Evolutionary conservation across 2,888 invertebrate genomes (phyloP).

Genomic region (Caenorhabditis sp.): DNA sequence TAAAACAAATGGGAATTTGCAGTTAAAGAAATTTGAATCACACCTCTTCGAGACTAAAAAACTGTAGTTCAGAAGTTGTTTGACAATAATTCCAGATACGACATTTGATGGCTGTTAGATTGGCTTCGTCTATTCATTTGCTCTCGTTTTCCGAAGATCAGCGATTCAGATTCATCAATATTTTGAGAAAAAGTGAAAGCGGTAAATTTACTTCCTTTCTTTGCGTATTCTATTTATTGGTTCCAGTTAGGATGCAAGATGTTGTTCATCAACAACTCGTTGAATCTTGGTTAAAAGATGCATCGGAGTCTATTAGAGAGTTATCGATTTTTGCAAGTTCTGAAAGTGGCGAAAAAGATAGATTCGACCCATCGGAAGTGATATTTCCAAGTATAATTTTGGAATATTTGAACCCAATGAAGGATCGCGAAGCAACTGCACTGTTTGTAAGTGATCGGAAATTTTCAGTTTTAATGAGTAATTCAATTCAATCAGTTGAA

Average conservation of each 20-base stretch:
- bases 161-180: constrained; percentile 25
- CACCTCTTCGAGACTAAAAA: too few relatives aligned
- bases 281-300: constrained; percentile 25
- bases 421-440: constrained; percentile 14
- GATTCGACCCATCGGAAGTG: neutral
- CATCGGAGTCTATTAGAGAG: neutral
- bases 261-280: constrained; percentile 28
- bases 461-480: neutral
- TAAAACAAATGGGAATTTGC: too few relatives aligned
- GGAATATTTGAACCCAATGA: constrained; percentile 21
- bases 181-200: constrained; percentile 22
- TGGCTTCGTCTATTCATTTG: constrained; percentile 24
- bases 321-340: neutral
- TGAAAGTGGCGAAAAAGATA: neutral
- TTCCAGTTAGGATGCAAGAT: constrained; percentile 24
- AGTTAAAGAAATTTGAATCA: too few relatives aligned
- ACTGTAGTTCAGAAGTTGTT: too few relatives aligned
- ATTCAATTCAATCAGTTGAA: constrained; percentile 23
- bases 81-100: constrained; percentile 3
- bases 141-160: constrained; percentile 22
- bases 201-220: constrained; percentile 14
- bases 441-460: constrained; percentile 11
- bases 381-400: constrained; percentile 27
- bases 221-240: too few relatives aligned
- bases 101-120: constrained; percentile 12